Conservation (phyloP, 2,797 vertebrate species). For the Parauchenoglanis punctatus region DNA sequence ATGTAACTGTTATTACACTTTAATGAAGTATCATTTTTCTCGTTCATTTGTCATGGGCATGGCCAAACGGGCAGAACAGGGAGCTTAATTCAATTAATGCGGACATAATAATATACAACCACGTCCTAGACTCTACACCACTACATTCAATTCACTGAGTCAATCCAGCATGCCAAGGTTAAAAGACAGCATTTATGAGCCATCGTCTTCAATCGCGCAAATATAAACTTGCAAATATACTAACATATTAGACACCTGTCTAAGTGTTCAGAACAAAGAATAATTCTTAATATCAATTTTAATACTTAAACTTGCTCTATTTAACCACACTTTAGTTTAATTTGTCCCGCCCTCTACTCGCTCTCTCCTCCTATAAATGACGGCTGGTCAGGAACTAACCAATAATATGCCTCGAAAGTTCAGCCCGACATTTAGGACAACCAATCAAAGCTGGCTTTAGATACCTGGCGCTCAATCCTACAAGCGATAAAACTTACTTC, state of each 20-base stretch:
- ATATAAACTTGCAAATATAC: not conserved
- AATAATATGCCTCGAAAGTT: slow-evolving; percentile 20
- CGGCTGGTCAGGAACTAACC: not conserved
- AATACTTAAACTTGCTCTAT: not conserved
- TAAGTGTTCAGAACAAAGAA: not conserved
- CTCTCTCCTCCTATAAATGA: not conserved
- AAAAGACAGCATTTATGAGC: not conserved
- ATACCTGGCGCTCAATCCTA: not conserved
- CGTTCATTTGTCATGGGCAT: not conserved
- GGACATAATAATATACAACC: not conserved
- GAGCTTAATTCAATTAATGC: not conserved
- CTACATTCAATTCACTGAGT: not conserved
- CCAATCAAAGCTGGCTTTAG: slow-evolving; percentile 27
- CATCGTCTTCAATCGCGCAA: not conserved
- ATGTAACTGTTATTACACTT: not conserved
- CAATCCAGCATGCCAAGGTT: not conserved
- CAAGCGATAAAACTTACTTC: slow-evolving; percentile 46
- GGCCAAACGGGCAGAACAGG: not conserved
- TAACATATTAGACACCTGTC: not conserved
- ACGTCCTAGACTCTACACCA: not conserved
- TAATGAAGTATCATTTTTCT: no score
- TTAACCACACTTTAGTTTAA: not conserved
- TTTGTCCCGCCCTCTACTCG: not conserved
- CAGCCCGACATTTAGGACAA: not conserved
- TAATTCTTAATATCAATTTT: not conserved